phyloP scores from a whole-genome alignment of 2,113 vertebrate genomes.

The Podarcis muralis region DNA sequence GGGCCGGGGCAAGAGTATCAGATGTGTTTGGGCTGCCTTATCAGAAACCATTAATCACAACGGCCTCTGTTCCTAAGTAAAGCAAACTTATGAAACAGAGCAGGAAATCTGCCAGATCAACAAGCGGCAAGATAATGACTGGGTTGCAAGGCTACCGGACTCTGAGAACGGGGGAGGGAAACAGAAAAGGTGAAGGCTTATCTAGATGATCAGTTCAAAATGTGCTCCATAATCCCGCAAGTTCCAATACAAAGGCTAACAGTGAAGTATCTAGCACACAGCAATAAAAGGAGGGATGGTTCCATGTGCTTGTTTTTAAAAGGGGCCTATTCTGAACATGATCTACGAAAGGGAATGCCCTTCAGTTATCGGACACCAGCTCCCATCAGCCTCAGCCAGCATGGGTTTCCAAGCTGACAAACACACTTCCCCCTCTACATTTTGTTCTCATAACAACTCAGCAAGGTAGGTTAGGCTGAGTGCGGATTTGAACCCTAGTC shows the following conservation, averaged over 20 bases:
- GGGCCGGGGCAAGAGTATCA: neutral
- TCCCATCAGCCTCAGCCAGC: neutral
- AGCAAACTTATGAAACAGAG: neutral
- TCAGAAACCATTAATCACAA: conserved; percentile 5
- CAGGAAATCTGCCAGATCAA: neutral
- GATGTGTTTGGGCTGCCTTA: neutral
- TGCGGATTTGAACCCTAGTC: too few species aligned
- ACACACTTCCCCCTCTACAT: too few species aligned
- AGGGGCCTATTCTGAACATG: neutral
- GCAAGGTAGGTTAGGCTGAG: too few species aligned
- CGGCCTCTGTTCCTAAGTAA: fast-evolving
- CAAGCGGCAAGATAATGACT: fast-evolving
- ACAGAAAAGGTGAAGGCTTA: neutral
- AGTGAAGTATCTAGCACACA: neutral
- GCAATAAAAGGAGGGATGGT: neutral
- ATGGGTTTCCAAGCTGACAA: too few species aligned
- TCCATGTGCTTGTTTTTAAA: neutral
- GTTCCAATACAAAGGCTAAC: neutral
- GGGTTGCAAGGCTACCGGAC: fast-evolving
- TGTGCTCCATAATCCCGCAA: neutral
- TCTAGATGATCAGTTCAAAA: neutral
- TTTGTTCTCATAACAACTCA: too few species aligned
- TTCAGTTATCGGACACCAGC: neutral
- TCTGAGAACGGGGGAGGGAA: neutral
- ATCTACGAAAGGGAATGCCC: neutral